These are phyloP conservation scores for Pectinophora gossypiella DNA, from an alignment of 1,140 invertebrate species.

Conservation along the genomic window DNA sequence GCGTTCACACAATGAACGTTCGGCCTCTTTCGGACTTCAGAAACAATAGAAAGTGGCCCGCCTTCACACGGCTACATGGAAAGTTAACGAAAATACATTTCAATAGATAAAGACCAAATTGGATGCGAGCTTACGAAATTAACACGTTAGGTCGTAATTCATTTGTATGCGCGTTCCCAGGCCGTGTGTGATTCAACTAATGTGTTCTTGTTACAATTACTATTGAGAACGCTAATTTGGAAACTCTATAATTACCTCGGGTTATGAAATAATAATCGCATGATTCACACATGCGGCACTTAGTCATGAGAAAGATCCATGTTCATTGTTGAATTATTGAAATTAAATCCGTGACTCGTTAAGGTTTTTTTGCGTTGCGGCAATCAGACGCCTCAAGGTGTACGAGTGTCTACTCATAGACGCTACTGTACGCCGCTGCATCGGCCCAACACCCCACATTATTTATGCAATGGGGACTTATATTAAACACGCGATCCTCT, in stretches of 20 bases:
- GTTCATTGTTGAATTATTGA: background rate
- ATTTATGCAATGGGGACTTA: conserved; percentile 72
- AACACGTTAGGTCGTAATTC: conserved; percentile 56
- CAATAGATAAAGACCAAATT: conserved; percentile 60
- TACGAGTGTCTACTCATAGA: conserved; percentile 19
- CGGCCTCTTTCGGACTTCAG: conserved; percentile 26
- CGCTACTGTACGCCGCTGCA: background rate
- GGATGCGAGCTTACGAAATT: conserved; percentile 56
- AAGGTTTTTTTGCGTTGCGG: background rate
- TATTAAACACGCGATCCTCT: conserved; percentile 63
- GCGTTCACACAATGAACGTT: conserved; percentile 40
- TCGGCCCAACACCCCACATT: conserved; percentile 55
- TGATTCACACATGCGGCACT: background rate
- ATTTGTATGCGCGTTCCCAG: conserved; percentile 60
- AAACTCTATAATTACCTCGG: conserved; percentile 11
- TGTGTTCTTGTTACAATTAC: conserved; percentile 28
- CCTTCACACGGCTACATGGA: conserved; percentile 53
- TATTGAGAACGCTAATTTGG: conserved; percentile 19
- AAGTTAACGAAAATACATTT: conserved; percentile 68
- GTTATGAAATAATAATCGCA: conserved; percentile 17
- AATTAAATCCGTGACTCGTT: background rate
- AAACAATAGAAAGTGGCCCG: conserved; percentile 54
- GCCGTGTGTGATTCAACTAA: conserved; percentile 54
- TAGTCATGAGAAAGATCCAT: background rate
- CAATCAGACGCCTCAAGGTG: conserved; percentile 25